Conservation (phyloP, 2,797 vertebrate genomes). For the Gymnodraco acuticeps region DNA sequence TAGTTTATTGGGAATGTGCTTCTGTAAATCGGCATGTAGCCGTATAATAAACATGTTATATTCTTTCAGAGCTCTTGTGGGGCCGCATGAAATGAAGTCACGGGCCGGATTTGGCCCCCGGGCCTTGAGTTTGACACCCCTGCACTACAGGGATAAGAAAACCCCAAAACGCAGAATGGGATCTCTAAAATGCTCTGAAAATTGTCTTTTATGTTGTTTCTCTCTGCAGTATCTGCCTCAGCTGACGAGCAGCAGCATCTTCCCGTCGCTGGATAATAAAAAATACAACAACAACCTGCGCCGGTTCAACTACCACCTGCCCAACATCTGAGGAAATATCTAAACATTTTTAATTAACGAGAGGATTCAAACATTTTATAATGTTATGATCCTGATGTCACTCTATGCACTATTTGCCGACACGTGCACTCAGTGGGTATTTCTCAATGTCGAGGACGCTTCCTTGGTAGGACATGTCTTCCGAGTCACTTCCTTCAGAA, state of each 20-base stretch:
- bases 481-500: no score
- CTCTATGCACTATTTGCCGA: slow-evolving; percentile 72
- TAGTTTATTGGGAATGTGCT: no score
- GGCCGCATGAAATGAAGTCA: no score
- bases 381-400: slow-evolving; percentile 11
- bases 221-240: slow-evolving; percentile 90
- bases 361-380: slow-evolving; percentile 24
- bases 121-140: no score
- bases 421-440: slow-evolving; percentile 5
- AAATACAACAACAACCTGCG: slow-evolving; percentile 88
- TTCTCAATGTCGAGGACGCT: slow-evolving; percentile 4
- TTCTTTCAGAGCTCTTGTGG: no score
- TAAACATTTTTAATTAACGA: background rate
- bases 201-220: background rate
- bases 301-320: slow-evolving; percentile 92
- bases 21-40: no score
- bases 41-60: no score
- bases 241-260: slow-evolving; percentile 88
- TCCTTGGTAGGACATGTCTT: background rate
- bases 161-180: no score
- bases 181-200: background rate
- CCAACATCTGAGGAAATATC: slow-evolving; percentile 88
- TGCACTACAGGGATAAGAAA: no score
- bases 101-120: no score
- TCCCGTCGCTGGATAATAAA: slow-evolving; percentile 91